Evolutionary conservation across 1,140 invertebrate species (phyloP), one percentile per base, ranked within the genome.

Genomic region (Melanaphis sacchari): DNA sequence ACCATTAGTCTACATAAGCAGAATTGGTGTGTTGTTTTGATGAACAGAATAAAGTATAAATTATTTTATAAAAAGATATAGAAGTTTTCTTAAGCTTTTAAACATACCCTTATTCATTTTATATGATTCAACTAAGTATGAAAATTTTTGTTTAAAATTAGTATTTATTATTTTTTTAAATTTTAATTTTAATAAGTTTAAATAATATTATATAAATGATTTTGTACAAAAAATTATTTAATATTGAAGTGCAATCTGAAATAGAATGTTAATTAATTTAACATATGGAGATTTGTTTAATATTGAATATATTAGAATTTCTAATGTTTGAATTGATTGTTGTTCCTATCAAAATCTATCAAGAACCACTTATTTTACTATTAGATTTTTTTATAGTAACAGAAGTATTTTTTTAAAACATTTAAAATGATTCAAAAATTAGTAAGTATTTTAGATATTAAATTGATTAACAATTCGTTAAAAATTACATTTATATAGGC

Each of bases 251-350:
- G 41, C 66, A 31, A 21, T 26, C 81, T 21, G 91, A 82, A 84
- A 93, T 93, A 84, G 91, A 93, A 49, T 38, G 41, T 52, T 81
- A 52, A 52, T 84, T 93, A 66, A 93, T 93, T 52, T 52, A 36
- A 85, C 91, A 22, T 93, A 93, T 43, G 91, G 91, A 85, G 91
- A 93, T 54, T 93, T 93, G 40, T 93, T 93, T 41, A 85, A 93
- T n/a, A n/a, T n/a, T n/a, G n/a, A n/a, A n/a, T 84, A 85, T 38
- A 31, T 93, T 93, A 93, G 91, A 93, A 93, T 46, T 93, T 52
- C 91, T 81, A 52, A 84, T 93, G 91, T 93, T 93, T 93, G 91
- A 93, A 41, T 85, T 93, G 40, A 81, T 93, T 9, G 91, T 85
- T 38, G 46, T 93, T 41, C 41, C 91, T 22, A 93, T 93, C 36